A percentile compares a stretch with the other conserved stretches of the same genome.
Evolutionary conservation across 53 echinoderm and acorn worm genomes (phyloP).

Genomic region (Temnopleurus reevesii): DNA sequence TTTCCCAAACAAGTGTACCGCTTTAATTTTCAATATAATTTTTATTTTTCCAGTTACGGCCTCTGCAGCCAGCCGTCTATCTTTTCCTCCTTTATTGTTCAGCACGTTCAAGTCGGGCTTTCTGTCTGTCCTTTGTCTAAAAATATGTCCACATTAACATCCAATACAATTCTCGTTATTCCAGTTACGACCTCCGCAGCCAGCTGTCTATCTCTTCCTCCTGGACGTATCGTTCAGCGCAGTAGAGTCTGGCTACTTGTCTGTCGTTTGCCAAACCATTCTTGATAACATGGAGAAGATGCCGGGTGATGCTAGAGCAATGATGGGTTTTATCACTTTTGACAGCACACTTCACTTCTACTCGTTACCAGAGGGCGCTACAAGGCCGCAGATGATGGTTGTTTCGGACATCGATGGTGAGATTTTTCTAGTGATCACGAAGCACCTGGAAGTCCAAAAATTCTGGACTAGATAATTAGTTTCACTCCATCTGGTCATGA

Average conservation of each 20-base stretch:
- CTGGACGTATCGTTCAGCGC: slow-evolving; percentile 92
- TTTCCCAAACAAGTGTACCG: slow-evolving; percentile 71
- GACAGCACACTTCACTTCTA: slow-evolving; percentile 99
- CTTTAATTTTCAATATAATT: not conserved
- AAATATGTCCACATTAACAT: no score
- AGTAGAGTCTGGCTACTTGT: slow-evolving; percentile 90
- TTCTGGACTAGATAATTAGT: no score
- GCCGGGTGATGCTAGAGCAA: slow-evolving; percentile 92
- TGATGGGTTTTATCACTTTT: slow-evolving; percentile 92
- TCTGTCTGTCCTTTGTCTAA: slow-evolving; percentile 84
- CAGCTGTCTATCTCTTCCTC: slow-evolving; percentile 96
- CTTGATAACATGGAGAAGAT: slow-evolving; percentile 80
- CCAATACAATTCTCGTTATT: not conserved
- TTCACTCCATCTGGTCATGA: no score
- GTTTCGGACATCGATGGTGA: slow-evolving; percentile 93
- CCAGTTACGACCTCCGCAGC: slow-evolving; percentile 98
- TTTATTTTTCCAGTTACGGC: slow-evolving; percentile 68
- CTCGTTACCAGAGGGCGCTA: slow-evolving; percentile 84
- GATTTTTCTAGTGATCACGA: no score
- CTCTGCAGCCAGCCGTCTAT: slow-evolving; percentile 94
- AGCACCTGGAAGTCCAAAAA: no score
- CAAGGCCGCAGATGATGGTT: slow-evolving; percentile 94
- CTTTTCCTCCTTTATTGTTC: slow-evolving; percentile 86
- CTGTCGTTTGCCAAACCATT: slow-evolving; percentile 85
- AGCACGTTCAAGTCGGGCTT: slow-evolving; percentile 89